These are phyloP conservation scores for Spialia ferax DNA, from an alignment of 2,888 invertebrate species.

Conservation along the genomic window DNA sequence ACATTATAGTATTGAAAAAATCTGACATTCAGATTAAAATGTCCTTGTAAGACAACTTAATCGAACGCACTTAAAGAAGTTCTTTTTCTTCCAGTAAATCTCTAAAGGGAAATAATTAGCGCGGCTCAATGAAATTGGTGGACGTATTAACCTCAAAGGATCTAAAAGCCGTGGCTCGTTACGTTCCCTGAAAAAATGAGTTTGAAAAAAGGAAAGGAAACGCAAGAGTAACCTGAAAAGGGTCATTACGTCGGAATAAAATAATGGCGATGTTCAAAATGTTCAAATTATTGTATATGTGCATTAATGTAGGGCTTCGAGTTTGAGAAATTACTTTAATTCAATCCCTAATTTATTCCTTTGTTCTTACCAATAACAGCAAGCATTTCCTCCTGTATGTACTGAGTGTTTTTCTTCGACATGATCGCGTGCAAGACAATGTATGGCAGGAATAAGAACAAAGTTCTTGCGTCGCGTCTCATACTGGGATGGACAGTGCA, in stretches of 20 bases:
- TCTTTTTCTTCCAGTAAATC: conserved; percentile 30
- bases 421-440: conserved; percentile 89
- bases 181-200: conserved; percentile 55
- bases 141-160: conserved; percentile 61
- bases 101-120: conserved; percentile 69
- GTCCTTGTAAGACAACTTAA: conserved; percentile 8
- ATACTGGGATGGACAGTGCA: conserved; percentile 92
- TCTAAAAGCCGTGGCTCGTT: conserved; percentile 58
- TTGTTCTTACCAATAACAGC: conserved; percentile 72
- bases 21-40: background rate
- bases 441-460: conserved; percentile 92
- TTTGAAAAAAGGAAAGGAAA: conserved; percentile 20
- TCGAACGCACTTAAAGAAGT: conserved; percentile 30
- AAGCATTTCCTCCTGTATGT: conserved; percentile 75
- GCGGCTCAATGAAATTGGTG: conserved; percentile 63
- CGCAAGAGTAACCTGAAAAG: conserved; percentile 23
- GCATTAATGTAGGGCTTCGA: too few relatives aligned
- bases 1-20: background rate
- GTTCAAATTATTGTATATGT: too few relatives aligned
- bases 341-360: too few relatives aligned
- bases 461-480: conserved; percentile 89
- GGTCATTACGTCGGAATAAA: conserved; percentile 21
- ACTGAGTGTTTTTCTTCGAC: conserved; percentile 75
- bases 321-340: too few relatives aligned
- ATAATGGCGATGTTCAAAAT: background rate